Conservation (phyloP, 2,888 invertebrate species). For the Argyresthia albistria region DNA sequence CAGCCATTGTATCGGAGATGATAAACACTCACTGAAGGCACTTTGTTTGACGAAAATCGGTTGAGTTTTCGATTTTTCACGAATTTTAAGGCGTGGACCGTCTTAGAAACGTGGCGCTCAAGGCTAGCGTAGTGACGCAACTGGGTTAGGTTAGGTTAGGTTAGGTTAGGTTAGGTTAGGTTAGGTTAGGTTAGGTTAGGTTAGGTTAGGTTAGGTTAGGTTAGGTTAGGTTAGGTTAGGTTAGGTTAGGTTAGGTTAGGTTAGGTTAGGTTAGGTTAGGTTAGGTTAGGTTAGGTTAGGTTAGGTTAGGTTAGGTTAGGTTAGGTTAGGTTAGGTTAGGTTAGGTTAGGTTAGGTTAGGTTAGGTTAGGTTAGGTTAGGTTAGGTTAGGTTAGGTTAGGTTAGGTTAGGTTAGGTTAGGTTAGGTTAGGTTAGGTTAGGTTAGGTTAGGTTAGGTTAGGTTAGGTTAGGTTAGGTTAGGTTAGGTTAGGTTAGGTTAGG, state of each 20-base stretch:
- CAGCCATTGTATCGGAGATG: too few relatives aligned
- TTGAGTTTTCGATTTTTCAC: too few relatives aligned
- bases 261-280: slow-evolving; percentile 17
- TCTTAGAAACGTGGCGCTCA: too few relatives aligned
- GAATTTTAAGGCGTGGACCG: too few relatives aligned
- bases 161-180: slow-evolving; percentile 11
- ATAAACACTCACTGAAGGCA: too few relatives aligned
- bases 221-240: slow-evolving; percentile 11
- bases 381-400: slow-evolving; percentile 15
- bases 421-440: slow-evolving; percentile 10
- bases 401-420: slow-evolving; percentile 13
- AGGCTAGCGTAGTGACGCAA: background rate
- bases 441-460: slow-evolving; percentile 11
- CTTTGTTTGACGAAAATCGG: too few relatives aligned
- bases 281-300: slow-evolving; percentile 14
- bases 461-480: slow-evolving; percentile 13
- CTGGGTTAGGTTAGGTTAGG: slow-evolving; percentile 17
- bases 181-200: slow-evolving; percentile 9
- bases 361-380: slow-evolving; percentile 17
- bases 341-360: slow-evolving; percentile 12
- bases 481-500: slow-evolving; percentile 13
- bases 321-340: slow-evolving; percentile 15
- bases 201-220: slow-evolving; percentile 9
- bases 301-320: slow-evolving; percentile 14
- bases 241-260: slow-evolving; percentile 19